Percentiles rank a stretch among this genome's conserved stretches.
phyloP scores from a whole-genome alignment of 2,113 vertebrate genomes.

The Blennius ocellaris region DNA sequence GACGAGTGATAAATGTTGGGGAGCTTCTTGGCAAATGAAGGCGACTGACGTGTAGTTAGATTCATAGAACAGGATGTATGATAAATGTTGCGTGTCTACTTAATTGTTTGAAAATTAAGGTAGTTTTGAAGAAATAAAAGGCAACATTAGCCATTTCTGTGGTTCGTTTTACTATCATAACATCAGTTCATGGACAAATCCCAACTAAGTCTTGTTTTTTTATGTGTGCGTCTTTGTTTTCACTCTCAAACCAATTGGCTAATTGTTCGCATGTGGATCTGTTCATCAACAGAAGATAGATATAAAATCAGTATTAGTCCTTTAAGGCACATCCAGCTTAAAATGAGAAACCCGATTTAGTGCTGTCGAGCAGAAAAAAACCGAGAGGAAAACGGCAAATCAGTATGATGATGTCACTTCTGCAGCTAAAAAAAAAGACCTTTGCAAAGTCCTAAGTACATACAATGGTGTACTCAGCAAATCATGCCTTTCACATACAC shows the following conservation, averaged over 20 bases:
- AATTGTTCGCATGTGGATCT: slow-evolving; percentile 57
- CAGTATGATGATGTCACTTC: slow-evolving; percentile 72
- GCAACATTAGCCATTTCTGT: background rate
- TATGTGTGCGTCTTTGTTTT: slow-evolving; percentile 28
- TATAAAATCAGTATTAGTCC: slow-evolving; percentile 73
- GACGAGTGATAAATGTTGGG: slow-evolving; percentile 12
- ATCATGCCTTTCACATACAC: slow-evolving; percentile 84
- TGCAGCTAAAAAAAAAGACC: slow-evolving; percentile 61
- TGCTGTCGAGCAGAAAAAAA: slow-evolving; percentile 64
- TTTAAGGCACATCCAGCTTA: slow-evolving; percentile 85
- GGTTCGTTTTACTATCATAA: background rate
- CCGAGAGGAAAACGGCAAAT: slow-evolving; percentile 73
- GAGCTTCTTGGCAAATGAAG: slow-evolving; percentile 22
- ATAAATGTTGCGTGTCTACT: background rate
- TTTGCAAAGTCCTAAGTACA: slow-evolving; percentile 75
- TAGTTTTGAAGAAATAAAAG: slow-evolving; percentile 14
- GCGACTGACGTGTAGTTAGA: slow-evolving; percentile 22
- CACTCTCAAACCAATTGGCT: slow-evolving; percentile 30
- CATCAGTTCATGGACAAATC: slow-evolving; percentile 7
- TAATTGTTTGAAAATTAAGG: slow-evolving; percentile 5
- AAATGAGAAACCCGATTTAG: slow-evolving; percentile 75
- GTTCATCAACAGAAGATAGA: slow-evolving; percentile 62
- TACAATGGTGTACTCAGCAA: slow-evolving; percentile 76
- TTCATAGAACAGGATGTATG: slow-evolving; percentile 28
- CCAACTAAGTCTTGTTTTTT: slow-evolving; percentile 2